Percentiles rank a stretch among this genome's conserved stretches.
These are phyloP conservation scores for Camelus bactrianus DNA, from an alignment of 2,113 vertebrate species.

Conservation along the genomic window DNA sequence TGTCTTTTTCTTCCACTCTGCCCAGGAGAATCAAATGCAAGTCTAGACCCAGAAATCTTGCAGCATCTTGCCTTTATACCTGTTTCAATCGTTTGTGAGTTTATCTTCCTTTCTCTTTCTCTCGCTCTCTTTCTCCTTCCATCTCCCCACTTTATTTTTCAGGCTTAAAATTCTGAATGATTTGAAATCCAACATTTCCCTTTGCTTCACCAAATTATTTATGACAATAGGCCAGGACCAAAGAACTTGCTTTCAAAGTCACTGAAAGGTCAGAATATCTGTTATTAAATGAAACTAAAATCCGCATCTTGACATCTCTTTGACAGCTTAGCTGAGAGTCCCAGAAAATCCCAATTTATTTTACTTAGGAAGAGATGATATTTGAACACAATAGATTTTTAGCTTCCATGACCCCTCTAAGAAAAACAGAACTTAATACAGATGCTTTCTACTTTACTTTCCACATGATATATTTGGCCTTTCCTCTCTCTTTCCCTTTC, in stretches of 20 bases:
- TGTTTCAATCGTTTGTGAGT: neutral
- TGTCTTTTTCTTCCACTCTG: neutral
- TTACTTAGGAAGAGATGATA: neutral
- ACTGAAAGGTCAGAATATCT: neutral
- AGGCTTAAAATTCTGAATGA: neutral
- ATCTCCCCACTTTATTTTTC: neutral
- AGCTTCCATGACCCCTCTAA: neutral
- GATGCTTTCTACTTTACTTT: neutral
- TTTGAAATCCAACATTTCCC: neutral
- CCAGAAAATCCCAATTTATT: neutral
- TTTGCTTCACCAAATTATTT: neutral
- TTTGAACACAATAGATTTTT: constrained; percentile 1
- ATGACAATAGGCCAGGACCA: neutral
- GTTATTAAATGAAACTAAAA: neutral
- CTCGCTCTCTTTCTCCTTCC: neutral
- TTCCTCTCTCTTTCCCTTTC: too few relatives aligned
- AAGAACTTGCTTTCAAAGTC: neutral
- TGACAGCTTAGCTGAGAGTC: neutral
- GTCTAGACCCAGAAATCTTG: neutral
- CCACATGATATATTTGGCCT: neutral
- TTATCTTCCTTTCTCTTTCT: neutral
- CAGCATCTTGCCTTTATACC: rapidly evolving
- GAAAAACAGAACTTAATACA: neutral
- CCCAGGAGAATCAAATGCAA: neutral
- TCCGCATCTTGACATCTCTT: neutral